Evolutionary conservation across 1,140 invertebrate genomes (phyloP).

Genomic region (Sinonovacula constricta): DNA sequence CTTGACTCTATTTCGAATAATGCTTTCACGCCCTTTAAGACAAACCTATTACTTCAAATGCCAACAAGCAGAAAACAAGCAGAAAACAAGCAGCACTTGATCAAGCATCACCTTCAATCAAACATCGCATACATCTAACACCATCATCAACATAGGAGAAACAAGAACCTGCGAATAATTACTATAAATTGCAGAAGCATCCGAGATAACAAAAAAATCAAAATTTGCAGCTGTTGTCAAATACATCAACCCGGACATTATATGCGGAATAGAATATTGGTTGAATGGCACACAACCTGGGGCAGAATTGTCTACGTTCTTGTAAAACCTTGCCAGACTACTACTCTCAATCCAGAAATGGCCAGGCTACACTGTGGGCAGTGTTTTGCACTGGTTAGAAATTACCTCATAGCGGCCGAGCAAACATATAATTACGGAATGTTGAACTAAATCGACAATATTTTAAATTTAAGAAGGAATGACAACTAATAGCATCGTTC

Average conservation of each 20-base stretch:
- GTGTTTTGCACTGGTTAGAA: neutral
- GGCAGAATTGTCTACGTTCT: neutral
- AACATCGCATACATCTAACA: neutral
- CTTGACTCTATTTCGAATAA: neutral
- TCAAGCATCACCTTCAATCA: neutral
- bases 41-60: neutral
- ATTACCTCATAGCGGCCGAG: neutral
- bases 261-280: neutral
- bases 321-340: neutral
- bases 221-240: neutral
- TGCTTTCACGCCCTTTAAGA: neutral
- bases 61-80: neutral
- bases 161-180: neutral
- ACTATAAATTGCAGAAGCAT: neutral
- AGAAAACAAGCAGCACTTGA: neutral
- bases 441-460: conserved; percentile 14
- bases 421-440: neutral
- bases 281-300: neutral
- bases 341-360: neutral
- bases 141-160: neutral
- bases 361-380: neutral
- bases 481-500: neutral
- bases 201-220: too few relatives aligned
- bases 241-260: conserved; percentile 2
- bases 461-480: neutral